These are phyloP conservation scores for Phalacrocorax aristotelis DNA, from an alignment of 2,113 vertebrate genomes.

Conservation along the genomic window DNA sequence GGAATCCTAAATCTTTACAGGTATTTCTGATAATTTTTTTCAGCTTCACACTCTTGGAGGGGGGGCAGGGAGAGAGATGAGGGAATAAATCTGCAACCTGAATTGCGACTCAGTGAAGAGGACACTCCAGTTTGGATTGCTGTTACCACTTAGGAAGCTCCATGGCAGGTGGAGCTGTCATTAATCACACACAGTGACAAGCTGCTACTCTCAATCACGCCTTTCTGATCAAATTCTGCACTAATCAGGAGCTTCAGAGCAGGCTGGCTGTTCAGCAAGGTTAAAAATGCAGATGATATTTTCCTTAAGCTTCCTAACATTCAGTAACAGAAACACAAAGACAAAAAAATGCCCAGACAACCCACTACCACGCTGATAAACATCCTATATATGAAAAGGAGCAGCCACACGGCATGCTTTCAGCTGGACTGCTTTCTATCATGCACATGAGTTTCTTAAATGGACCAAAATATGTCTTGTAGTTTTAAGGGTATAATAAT, in stretches of 20 bases:
- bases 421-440: not conserved
- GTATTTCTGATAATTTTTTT: slow-evolving; percentile 9
- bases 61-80: not conserved
- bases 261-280: slow-evolving; percentile 54
- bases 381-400: not conserved
- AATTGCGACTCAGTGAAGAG: not conserved
- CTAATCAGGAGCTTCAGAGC: slow-evolving; percentile 64
- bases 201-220: slow-evolving; percentile 48
- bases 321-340: not conserved
- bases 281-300: slow-evolving; percentile 52
- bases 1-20: not conserved
- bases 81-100: slow-evolving; percentile 45
- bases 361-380: not conserved
- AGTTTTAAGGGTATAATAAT: not conserved
- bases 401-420: not conserved
- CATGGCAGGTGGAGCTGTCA: slow-evolving; percentile 64
- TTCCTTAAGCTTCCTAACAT: slow-evolving; percentile 10
- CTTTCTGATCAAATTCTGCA: slow-evolving; percentile 70
- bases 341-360: not conserved
- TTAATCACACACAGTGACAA: slow-evolving; percentile 63
- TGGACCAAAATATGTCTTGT: not conserved
- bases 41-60: not conserved
- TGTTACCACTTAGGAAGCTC: slow-evolving; percentile 27
- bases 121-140: slow-evolving; percentile 34
- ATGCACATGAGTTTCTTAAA: not conserved